phyloP scores from a whole-genome alignment of 2,113 vertebrate species.

The Syngnathus typhle region DNA sequence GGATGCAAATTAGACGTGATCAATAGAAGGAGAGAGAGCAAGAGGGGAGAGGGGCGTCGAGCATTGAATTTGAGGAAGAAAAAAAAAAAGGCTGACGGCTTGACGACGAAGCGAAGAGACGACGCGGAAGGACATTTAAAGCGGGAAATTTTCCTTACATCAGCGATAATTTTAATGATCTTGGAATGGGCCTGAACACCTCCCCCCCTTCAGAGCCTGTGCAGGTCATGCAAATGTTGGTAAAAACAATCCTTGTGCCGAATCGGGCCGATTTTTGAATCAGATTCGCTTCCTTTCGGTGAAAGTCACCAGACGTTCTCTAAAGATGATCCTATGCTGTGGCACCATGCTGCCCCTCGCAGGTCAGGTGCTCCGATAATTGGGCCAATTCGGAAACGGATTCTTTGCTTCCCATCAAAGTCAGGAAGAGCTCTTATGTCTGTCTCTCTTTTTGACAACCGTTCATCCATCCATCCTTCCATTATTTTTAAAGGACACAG shows the following conservation, averaged over 20 bases:
- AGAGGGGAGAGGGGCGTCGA: constrained; percentile 18
- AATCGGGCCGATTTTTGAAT: not conserved
- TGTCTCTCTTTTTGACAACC: not conserved
- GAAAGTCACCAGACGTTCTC: not conserved
- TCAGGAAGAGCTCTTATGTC: constrained; percentile 19
- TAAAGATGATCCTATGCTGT: not conserved
- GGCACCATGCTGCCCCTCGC: not conserved
- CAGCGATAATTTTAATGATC: constrained; percentile 76
- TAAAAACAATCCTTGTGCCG: constrained; percentile 21
- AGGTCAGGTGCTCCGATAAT: not conserved
- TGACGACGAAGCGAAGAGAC: constrained; percentile 60
- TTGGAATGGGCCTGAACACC: constrained; percentile 56
- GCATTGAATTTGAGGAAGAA: constrained; percentile 61
- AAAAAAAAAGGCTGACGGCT: constrained; percentile 53
- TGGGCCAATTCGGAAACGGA: not conserved
- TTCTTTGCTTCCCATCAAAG: not conserved
- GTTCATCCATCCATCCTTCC: too few species aligned
- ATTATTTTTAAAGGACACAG: too few species aligned
- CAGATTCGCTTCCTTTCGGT: not conserved
- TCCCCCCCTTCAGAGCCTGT: constrained; percentile 21
- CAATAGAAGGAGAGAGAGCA: constrained; percentile 78
- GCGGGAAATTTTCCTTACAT: constrained; percentile 70
- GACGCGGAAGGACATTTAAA: constrained; percentile 66
- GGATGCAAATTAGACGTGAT: constrained; percentile 97
- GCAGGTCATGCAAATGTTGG: constrained; percentile 52